These are phyloP conservation scores for Elaphurus davidianus DNA, from an alignment of 2,113 vertebrate genomes.

Conservation along the genomic window DNA sequence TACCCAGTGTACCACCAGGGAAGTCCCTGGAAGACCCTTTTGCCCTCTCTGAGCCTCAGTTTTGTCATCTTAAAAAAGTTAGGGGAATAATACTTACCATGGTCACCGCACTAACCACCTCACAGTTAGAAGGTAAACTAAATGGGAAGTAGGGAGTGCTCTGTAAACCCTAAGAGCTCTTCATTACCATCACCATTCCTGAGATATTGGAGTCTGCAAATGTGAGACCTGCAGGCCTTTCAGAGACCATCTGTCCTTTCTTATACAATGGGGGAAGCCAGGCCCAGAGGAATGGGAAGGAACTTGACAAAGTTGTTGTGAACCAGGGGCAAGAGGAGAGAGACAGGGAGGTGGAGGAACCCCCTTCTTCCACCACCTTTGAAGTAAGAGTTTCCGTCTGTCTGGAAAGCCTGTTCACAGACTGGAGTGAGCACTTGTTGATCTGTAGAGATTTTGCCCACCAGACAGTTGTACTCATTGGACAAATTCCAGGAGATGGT, in stretches of 20 bases:
- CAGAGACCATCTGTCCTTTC: not conserved
- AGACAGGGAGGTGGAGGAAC: not conserved
- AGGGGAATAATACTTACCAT: accelerated
- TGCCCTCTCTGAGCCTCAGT: not conserved
- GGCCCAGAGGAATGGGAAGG: not conserved
- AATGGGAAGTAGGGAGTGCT: not conserved
- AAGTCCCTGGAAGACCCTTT: not conserved
- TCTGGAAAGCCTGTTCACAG: not conserved
- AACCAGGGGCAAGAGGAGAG: not conserved
- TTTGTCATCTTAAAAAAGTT: not conserved
- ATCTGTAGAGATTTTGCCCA: not conserved
- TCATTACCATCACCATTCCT: too few relatives aligned
- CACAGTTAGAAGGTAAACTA: too few relatives aligned
- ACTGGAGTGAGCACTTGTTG: too few relatives aligned
- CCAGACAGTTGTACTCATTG: not conserved
- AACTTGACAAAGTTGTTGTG: not conserved
- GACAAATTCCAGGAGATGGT: not conserved
- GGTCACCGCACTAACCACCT: not conserved
- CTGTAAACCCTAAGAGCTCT: not conserved
- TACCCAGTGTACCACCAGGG: not conserved
- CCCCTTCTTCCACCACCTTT: not conserved
- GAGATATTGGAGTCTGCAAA: not conserved
- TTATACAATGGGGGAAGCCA: not conserved
- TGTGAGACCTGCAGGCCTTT: not conserved
- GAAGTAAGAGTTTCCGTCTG: not conserved